Base-by-base conservation (phyloP, 2,888 invertebrate species). In the Busseola fusca region DNA sequence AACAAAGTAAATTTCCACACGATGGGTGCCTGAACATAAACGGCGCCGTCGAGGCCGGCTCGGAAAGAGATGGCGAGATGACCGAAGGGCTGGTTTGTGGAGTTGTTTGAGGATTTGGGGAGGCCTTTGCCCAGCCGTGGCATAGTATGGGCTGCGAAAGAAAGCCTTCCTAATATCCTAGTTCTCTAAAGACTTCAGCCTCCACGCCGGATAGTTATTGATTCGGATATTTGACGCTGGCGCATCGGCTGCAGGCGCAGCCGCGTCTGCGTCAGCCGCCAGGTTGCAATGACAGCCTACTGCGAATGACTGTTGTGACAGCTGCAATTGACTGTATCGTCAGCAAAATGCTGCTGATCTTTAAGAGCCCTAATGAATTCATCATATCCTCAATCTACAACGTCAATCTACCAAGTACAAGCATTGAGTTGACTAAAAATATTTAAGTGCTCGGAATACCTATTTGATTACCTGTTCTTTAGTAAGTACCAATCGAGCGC, bases 401-500 rank as follows among this genome's bases (percentile, higher is more conserved):
- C 14, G 18, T 18, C 16, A 30, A 18, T 54, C 30, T 40, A 30
- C 1, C 12, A 42, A 27, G 12, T n/a, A n/a, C n/a, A n/a, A n/a
- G n/a, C n/a, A n/a, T n/a, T n/a, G n/a, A n/a, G n/a, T n/a, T n/a
- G n/a, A n/a, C n/a, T n/a, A 42, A 42, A 27, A 62, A 27, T 6
- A 10, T 27, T 16, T 27, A n/a, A 12, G 16, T n/a, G 1, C 9
- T 18, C 25, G 18, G 7, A 27, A 42, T 40, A 25, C 6, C 1
- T 7, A 12, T 14, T 50, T 69, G 9, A 50, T 40, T 56, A 72
- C 95, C 91, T 94, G 95, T 79, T 92, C 90, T 10, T 86, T 75
- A 12, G 93, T 89, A 14, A 94, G 87, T 5, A 90, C 30, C 70
- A 95, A 80, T 80, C 89, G 86, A 4, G 95, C 92, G 72, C 86